phyloP scores from a whole-genome alignment of 1,140 invertebrate species.

The Orius insidiosus region DNA sequence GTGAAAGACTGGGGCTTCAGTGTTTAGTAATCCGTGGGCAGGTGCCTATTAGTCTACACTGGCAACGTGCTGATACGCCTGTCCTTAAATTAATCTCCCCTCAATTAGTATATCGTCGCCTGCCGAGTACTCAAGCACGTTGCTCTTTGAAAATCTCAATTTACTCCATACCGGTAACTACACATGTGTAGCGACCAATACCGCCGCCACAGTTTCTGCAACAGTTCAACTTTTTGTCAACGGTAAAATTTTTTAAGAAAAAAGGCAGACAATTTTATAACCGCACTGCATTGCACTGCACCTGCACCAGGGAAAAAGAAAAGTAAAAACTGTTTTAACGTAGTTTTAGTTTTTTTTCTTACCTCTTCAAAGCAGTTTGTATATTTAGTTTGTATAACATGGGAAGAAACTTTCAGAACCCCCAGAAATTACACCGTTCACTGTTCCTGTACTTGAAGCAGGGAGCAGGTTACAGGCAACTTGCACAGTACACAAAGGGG shows the following conservation, averaged over 20 bases:
- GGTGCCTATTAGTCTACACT: slow-evolving; percentile 45
- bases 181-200: slow-evolving; percentile 45
- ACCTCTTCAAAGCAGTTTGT: neutral
- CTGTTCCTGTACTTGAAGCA: slow-evolving; percentile 34
- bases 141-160: slow-evolving; percentile 39
- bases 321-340: too few relatives aligned
- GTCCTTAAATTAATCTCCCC: slow-evolving; percentile 18
- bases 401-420: slow-evolving; percentile 32
- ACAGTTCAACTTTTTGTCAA: slow-evolving; percentile 41
- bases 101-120: slow-evolving; percentile 8
- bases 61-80: slow-evolving; percentile 47
- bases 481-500: slow-evolving; percentile 48
- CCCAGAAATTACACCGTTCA: slow-evolving; percentile 33
- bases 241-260: slow-evolving; percentile 26
- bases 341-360: neutral
- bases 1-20: slow-evolving; percentile 43
- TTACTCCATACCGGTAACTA: slow-evolving; percentile 50
- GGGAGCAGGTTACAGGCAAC: slow-evolving; percentile 36
- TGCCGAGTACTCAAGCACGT: slow-evolving; percentile 37
- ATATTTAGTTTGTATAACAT: neutral
- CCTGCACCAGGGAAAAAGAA: neutral
- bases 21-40: slow-evolving; percentile 46
- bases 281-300: slow-evolving; percentile 14
- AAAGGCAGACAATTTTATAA: neutral
- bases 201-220: slow-evolving; percentile 37